phyloP scores from a whole-genome alignment of 2,888 invertebrate genomes.

The Metellina segmentata region DNA sequence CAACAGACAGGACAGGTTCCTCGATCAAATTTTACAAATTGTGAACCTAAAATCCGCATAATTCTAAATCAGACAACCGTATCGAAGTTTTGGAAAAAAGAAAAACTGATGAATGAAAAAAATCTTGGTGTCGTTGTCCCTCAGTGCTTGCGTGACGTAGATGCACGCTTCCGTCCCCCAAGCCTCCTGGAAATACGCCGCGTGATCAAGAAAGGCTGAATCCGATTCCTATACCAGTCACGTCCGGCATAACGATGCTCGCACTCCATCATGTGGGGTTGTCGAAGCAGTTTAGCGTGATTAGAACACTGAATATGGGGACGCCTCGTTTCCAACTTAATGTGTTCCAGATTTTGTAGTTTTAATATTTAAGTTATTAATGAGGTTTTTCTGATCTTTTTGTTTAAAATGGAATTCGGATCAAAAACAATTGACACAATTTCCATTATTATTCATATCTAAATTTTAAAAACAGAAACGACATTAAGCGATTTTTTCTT shows the following conservation, averaged over 20 bases:
- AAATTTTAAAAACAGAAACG: not conserved
- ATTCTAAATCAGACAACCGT: not conserved
- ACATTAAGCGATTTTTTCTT: not conserved
- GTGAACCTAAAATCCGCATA: not conserved
- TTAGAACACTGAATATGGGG: not conserved
- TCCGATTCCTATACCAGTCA: conserved; percentile 21
- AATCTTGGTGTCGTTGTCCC: conserved; percentile 29
- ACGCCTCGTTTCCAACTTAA: too few species aligned
- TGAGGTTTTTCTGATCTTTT: not conserved
- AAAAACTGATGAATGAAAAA: conserved; percentile 1
- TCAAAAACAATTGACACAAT: not conserved
- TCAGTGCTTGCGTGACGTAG: conserved; percentile 33
- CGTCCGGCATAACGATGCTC: conserved; percentile 31
- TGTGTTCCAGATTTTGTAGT: not conserved
- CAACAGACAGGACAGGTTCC: not conserved
- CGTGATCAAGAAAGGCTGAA: conserved; percentile 46
- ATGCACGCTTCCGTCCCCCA: not conserved
- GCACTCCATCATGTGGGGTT: conserved; percentile 17
- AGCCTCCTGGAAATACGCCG: conserved; percentile 56
- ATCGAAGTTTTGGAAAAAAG: not conserved
- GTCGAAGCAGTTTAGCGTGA: not conserved
- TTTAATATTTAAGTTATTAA: not conserved
- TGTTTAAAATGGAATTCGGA: not conserved
- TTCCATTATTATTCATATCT: not conserved
- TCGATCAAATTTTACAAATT: not conserved